Base-by-base conservation (phyloP, 2,113 vertebrate species). In the Sula dactylatra region DNA sequence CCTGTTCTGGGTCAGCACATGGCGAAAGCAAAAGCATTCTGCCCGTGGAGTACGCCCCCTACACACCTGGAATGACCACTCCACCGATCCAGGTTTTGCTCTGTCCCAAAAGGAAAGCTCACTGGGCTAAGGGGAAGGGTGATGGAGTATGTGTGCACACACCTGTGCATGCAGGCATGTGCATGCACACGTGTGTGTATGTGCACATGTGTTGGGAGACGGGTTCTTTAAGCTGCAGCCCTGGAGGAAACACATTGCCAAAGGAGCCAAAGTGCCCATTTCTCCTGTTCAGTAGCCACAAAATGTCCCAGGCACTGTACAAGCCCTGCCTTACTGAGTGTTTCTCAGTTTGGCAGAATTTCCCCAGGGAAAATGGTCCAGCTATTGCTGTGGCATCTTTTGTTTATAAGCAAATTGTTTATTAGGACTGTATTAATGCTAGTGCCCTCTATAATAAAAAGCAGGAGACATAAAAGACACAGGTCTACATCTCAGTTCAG, bases 121-220 rank as follows among this genome's bases (percentile, higher is more conserved):
- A 3, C 25, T 70, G 50, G 36, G 14, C 13, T 10, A 26, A 7
- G 7, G 9, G 4, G 31, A 52, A 49, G 24, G 27, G 21, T 45
- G 13, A 9, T 25, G 38, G 4, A 9, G 8, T n/a, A 5, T 2
- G 0, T 56, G 16, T 52, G 34, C 15, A 85, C 34, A 26, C 7
- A 29, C 13, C 8, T 27, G 50, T 83, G 49, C 6, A 10, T 42
- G 50, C 27, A 58, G 42, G 25, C 21, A 20, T 18, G 58, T 20
- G 20, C 38, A 27, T 10, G 36, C 32, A 69, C 31, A 12, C 18
- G 10, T 1, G 3, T 27, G 22, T 65, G 17, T 40, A 29, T 52
- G n/a, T 36, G 38, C 40, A 32, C 5, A 1, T 19, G 11, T 73
- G 27, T 6, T 66, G 34, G 32, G 19, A 87, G 12, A 38, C 32